Evolutionary conservation across 2,888 invertebrate species (phyloP).

Genomic region (Monopis laevigella): DNA sequence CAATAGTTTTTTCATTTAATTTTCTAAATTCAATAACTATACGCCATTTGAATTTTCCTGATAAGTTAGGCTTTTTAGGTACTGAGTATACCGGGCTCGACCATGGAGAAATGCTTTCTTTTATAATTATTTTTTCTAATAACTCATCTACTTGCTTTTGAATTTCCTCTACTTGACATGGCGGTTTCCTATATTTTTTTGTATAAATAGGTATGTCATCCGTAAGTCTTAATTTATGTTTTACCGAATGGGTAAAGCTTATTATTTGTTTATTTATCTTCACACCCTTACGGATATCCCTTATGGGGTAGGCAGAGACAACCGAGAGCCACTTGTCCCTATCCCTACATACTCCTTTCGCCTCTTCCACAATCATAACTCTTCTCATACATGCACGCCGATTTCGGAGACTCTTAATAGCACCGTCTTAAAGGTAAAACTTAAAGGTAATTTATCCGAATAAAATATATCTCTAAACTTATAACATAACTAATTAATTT

Average conservation of each 20-base stretch:
- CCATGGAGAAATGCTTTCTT: constrained; percentile 21
- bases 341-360: no score
- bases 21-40: constrained; percentile 21
- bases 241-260: constrained; percentile 25
- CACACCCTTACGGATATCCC: no score
- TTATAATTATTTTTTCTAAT: constrained; percentile 21
- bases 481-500: constrained; percentile 20
- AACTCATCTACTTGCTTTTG: constrained; percentile 19
- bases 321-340: no score
- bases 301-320: no score
- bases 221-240: constrained; percentile 27
- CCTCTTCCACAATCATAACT: no score
- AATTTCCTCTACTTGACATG: constrained; percentile 20
- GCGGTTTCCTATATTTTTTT: constrained; percentile 18
- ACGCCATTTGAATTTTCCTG: constrained; percentile 21
- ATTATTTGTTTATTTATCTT: no score
- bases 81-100: constrained; percentile 21
- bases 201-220: constrained; percentile 19
- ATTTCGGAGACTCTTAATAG: no score
- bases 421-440: no score
- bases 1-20: constrained; percentile 22
- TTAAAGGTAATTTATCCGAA: constrained; percentile 24
- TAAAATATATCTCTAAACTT: constrained; percentile 29
- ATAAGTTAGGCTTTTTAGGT: constrained; percentile 21
- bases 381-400: no score